Base-by-base conservation (phyloP, 1,140 invertebrate genomes). In the Plectrocnemia conspersa region DNA sequence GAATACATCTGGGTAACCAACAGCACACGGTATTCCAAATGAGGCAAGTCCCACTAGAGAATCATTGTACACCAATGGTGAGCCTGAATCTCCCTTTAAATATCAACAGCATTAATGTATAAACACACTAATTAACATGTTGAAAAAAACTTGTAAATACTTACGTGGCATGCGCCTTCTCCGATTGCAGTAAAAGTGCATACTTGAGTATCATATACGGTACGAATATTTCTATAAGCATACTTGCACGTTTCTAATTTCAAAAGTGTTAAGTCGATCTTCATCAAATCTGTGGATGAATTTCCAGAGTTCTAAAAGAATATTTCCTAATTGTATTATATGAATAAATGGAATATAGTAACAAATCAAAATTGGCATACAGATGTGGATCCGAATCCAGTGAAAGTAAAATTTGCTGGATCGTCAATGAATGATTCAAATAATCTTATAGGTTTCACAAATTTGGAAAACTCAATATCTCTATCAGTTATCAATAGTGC, bases 171-270 rank as follows among this genome's bases (percentile, higher is more conserved):
- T 11, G 79, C 76, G 2, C 80, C 81, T 62, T 81, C 69, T 5
- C 79, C 80, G 16, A 60, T 59, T 52, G 74, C 76, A 1, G 79
- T 83, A 23, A 80, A 72, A 0, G 82, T 82, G 57, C 82, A 84
- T 13, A 83, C 5, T 47, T 61, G 59, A 6, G 52, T 40, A 9
- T 58, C 41, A 29, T 52, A 61, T 2, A 61, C 33, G 19, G 4
- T 5, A 21, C 55, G 44, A 15, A 58, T 44, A 16, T 58, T 58
- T 52, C 55, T 50, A 25, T 61, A 58, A 3, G 54, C 59, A 32
- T 46, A 61, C 32, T 47, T 48, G 23, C 59, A 61, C n/a, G 24
- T 42, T 9, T 47, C 16, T 1, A 48, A 9, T 48, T 63, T 29
- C 10, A 61, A 36, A 7, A 46, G 16, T n/a, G 33, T 54, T 23